Percentiles rank a stretch among this genome's conserved stretches.
These are phyloP conservation scores for Helicolenus hilgendorfi DNA, from an alignment of 2,797 vertebrate species.

Conservation along the genomic window DNA sequence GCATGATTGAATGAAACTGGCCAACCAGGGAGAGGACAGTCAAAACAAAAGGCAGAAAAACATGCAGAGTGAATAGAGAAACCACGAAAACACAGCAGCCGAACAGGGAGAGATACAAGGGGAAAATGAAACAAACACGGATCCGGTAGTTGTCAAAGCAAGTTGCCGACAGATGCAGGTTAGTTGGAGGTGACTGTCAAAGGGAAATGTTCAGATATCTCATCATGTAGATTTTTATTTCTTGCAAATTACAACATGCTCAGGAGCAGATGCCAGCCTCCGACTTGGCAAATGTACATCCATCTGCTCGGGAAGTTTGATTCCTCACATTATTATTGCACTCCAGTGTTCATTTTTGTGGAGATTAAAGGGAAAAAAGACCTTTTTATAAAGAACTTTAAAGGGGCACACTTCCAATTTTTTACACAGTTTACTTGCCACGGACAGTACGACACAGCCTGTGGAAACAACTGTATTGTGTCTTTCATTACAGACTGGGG, in stretches of 20 bases:
- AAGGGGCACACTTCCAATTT: not conserved
- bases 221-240: not conserved
- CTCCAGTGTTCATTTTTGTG: not conserved
- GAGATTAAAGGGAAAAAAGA: not conserved
- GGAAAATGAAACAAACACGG: not conserved
- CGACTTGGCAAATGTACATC: not conserved
- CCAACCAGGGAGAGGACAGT: not conserved
- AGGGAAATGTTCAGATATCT: not conserved
- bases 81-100: not conserved
- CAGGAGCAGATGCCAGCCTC: not conserved
- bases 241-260: not conserved
- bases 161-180: not conserved
- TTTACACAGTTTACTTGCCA: not conserved
- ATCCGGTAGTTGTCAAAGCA: not conserved
- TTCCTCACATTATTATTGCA: not conserved
- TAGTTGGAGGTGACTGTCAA: not conserved
- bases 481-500: not conserved
- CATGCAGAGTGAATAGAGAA: not conserved
- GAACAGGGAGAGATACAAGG: not conserved
- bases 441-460: not conserved
- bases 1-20: conserved; percentile 37
- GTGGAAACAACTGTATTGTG: not conserved
- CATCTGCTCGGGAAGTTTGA: conserved; percentile 22
- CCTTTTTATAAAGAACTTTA: not conserved
- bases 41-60: not conserved